phyloP scores from a whole-genome alignment of 2,888 invertebrate species.

The Lasioglossum vierecki region DNA sequence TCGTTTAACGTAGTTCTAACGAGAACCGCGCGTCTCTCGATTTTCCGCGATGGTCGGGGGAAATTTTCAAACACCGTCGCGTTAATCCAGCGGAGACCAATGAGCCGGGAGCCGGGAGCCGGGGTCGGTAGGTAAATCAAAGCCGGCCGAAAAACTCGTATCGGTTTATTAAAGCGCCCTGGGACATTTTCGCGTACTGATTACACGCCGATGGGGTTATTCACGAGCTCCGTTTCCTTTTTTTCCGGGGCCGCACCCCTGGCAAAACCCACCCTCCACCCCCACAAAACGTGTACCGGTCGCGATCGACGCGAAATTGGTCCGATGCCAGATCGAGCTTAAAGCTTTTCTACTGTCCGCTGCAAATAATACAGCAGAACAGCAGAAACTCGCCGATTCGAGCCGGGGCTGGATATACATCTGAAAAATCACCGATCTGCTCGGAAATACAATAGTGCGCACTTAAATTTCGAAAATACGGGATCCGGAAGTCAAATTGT shows the following conservation, averaged over 20 bases:
- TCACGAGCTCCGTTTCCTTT: constrained; percentile 66
- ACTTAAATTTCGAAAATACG: neutral
- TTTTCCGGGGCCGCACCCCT: constrained; percentile 21
- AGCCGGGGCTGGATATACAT: constrained; percentile 47
- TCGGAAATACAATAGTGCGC: constrained; percentile 47
- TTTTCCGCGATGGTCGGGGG: neutral
- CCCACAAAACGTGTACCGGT: constrained; percentile 59
- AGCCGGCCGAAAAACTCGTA: constrained; percentile 55
- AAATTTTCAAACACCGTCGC: neutral
- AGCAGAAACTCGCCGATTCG: constrained; percentile 34
- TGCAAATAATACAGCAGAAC: constrained; percentile 60
- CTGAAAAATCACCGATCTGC: constrained; percentile 60
- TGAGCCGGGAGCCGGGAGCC: constrained; percentile 1
- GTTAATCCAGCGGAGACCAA: constrained; percentile 6
- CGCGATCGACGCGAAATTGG: constrained; percentile 69
- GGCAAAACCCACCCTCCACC: neutral
- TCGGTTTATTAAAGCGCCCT: constrained; percentile 71
- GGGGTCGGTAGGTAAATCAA: constrained; percentile 20
- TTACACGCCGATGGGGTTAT: constrained; percentile 73
- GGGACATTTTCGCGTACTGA: constrained; percentile 69
- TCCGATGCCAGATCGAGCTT: constrained; percentile 69
- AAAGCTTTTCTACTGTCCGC: constrained; percentile 66
- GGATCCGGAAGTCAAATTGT: neutral
- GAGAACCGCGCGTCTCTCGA: neutral
- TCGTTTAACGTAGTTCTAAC: neutral